Evolutionary conservation across 2,113 vertebrate species (phyloP).

Genomic region (Ciconia maguari): DNA sequence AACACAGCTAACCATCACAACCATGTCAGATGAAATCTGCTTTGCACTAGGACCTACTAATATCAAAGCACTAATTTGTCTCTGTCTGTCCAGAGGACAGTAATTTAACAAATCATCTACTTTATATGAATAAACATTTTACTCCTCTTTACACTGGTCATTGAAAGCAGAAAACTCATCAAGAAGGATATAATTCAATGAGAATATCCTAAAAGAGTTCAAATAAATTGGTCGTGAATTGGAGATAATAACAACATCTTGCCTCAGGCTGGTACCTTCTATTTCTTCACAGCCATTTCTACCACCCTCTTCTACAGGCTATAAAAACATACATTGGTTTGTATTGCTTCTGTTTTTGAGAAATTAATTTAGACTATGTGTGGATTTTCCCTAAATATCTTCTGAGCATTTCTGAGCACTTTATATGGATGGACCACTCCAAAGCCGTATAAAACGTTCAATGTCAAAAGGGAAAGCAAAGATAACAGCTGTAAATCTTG

Average conservation of each 20-base stretch:
- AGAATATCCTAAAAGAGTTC: background rate
- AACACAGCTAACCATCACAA: background rate
- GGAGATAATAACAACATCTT: background rate
- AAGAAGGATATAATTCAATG: background rate
- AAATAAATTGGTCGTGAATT: background rate
- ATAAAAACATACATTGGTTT: background rate
- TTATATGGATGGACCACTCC: background rate
- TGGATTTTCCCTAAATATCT: background rate
- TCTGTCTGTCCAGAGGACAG: background rate
- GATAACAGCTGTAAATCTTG: background rate
- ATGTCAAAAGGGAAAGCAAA: background rate
- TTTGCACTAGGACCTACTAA: background rate
- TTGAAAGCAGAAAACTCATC: background rate
- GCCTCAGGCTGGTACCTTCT: background rate
- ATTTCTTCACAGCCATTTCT: background rate
- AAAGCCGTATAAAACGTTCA: background rate
- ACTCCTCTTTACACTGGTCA: background rate
- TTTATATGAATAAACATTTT: background rate
- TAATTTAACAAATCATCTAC: background rate
- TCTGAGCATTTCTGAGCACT: background rate
- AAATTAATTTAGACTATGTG: background rate
- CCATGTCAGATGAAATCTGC: background rate
- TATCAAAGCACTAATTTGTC: background rate
- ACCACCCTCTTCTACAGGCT: background rate
- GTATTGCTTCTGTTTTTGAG: background rate